Evolutionary conservation across 2,888 invertebrate species (phyloP).

Genomic region (Spodoptera littoralis): DNA sequence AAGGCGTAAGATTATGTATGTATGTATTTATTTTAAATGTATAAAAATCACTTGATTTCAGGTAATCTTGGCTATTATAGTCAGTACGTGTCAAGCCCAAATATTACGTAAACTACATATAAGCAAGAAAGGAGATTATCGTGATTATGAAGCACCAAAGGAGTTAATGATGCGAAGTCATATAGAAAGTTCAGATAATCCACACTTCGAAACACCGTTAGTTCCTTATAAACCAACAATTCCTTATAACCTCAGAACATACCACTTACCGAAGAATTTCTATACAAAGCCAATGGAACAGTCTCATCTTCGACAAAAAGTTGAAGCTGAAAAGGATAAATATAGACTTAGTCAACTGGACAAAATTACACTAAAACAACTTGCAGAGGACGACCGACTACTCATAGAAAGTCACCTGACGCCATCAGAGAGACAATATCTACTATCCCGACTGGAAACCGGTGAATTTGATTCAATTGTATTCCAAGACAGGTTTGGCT

Average conservation of each 20-base stretch:
- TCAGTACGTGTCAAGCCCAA: background rate
- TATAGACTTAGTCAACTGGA: background rate
- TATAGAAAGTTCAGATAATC: too few species aligned
- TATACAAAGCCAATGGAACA: too few species aligned
- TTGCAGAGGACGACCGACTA: background rate
- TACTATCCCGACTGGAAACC: background rate
- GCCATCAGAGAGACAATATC: background rate
- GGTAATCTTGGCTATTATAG: background rate
- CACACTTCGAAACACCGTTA: too few species aligned
- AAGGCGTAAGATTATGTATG: too few species aligned
- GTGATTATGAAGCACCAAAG: background rate
- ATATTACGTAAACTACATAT: background rate
- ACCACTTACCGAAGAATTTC: too few species aligned
- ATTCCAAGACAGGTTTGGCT: background rate
- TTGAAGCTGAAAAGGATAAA: too few species aligned
- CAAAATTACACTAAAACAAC: background rate
- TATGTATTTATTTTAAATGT: too few species aligned
- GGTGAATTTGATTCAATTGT: background rate
- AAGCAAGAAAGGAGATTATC: background rate
- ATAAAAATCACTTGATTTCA: background rate
- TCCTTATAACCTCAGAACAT: too few species aligned
- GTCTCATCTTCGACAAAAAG: too few species aligned
- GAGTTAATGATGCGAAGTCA: too few species aligned
- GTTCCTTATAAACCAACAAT: too few species aligned
- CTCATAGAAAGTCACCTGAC: background rate